A percentile compares a stretch with the other conserved stretches of the same genome.
These are phyloP conservation scores for Haliclystus octoradiatus DNA, from an alignment of 30 jellyfish, hydroid and myxozoan species.

Conservation along the genomic window DNA sequence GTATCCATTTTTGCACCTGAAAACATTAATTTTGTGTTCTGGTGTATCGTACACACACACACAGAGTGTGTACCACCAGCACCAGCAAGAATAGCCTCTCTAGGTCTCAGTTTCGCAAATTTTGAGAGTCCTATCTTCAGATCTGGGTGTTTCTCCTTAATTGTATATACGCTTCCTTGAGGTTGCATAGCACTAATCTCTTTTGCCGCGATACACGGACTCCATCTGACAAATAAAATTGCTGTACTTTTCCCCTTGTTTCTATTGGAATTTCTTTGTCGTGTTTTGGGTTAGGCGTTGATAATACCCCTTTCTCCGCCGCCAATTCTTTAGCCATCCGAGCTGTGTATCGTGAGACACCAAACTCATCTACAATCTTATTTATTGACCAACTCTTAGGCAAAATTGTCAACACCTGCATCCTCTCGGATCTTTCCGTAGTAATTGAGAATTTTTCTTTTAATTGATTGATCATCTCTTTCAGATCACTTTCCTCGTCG, in stretches of 20 bases:
- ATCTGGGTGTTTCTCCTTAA: constrained; percentile 27
- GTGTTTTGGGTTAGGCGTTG: neutral
- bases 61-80: constrained; percentile 69
- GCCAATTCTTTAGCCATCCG: neutral
- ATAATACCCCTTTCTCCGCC: neutral
- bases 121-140: constrained; percentile 43
- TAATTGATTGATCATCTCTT: neutral
- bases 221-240: neutral
- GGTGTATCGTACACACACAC: constrained; percentile 70
- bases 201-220: constrained; percentile 22
- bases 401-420: neutral
- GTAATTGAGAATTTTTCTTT: neutral
- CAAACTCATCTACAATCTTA: neutral
- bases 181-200: constrained; percentile 43
- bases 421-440: neutral
- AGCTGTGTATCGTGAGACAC: neutral
- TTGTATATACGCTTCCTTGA: constrained; percentile 32
- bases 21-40: constrained; percentile 33
- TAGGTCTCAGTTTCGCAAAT: constrained; percentile 57
- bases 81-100: constrained; percentile 65
- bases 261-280: neutral
- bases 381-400: neutral
- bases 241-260: neutral
- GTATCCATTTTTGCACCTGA: constrained; percentile 8
- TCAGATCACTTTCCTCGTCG: neutral